Base-by-base conservation (phyloP, 23 tunicate species). In the Diplosoma virens region DNA sequence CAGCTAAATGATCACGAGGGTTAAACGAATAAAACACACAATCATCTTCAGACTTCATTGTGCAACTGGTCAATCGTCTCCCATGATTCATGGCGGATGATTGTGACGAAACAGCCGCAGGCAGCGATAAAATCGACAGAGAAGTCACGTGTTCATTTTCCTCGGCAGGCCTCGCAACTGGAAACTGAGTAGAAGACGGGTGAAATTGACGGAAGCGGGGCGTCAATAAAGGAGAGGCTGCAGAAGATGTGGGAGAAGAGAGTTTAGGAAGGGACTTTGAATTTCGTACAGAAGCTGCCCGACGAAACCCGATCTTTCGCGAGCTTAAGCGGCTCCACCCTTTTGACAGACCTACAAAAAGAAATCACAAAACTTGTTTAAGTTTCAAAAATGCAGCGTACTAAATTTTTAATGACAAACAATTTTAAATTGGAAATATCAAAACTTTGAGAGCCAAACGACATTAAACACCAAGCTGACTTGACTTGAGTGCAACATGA, bases 261-360 rank as follows among this genome's bases (percentile, higher is more conserved):
- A 89, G 96, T 2, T 89, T 56, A 5, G 96, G 96, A 37, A 89
- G 96, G 0, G 96, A 89, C 47, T 83, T 87, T 27, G 96, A 70
- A 67, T 87, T 89, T 20, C 89, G 54, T 14, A 73, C 78, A 20
- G 96, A 89, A 1, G 81, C 73, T 30, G 79, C 78, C 36, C 89
- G 53, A 14, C 89, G 46, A 22, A 83, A 21, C 1, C 71, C 18
- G 26, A 18, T 72, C 1, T 46, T 58, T 33, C 77, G 21, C 32
- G 53, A 23, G 58, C 95, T 75, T 65, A 66, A 46, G 1, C 95
- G 65, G 14, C 81, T 32, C 58, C 74, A 56, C 36, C 65, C 25
- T 52, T 26, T 26, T 29, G 27, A 9, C 5, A 67, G 36, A 17
- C 74, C 74, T 67, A 11, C 35, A 56, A 41, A 41, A 41, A 9